Evolutionary conservation across 2,113 vertebrate species (phyloP).

Genomic region (Corythoichthys haematopterus): DNA sequence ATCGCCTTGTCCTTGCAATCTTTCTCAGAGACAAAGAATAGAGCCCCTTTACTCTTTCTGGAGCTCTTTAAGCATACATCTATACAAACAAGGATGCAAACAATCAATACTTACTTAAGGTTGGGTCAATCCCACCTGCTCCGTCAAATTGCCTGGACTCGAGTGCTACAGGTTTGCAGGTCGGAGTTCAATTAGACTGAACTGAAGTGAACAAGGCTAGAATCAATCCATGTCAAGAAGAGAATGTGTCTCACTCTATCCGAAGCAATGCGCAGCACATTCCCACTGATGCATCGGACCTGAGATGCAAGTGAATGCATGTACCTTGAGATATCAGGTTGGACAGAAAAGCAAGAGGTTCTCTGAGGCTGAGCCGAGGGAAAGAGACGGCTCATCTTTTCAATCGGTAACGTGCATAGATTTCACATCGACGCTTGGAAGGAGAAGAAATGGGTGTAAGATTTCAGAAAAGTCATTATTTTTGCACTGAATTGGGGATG

Average conservation of each 20-base stretch:
- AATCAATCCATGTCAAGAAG: conserved; percentile 15
- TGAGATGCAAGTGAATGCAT: neutral
- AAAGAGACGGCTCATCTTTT: conserved; percentile 3
- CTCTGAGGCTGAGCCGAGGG: neutral
- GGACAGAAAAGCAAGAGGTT: conserved; percentile 1
- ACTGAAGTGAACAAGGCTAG: conserved; percentile 9
- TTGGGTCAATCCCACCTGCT: conserved; percentile 36
- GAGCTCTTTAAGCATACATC: conserved; percentile 24
- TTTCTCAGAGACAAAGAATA: conserved; percentile 1
- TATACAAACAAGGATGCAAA: conserved; percentile 47
- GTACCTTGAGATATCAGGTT: conserved; percentile 12
- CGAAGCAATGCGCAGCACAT: neutral
- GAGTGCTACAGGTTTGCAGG: conserved; percentile 16
- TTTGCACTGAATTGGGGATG: conserved; percentile 6
- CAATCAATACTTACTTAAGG: conserved; percentile 49
- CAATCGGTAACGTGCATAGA: neutral
- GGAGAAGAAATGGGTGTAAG: neutral
- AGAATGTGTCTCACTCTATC: neutral
- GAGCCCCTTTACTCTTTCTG: neutral
- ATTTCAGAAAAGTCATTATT: conserved; percentile 10
- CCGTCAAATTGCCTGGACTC: conserved; percentile 26
- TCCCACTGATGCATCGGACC: neutral
- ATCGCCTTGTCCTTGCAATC: conserved; percentile 8
- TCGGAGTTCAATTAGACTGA: conserved; percentile 29
- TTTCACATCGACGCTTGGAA: conserved; percentile 5